These are phyloP conservation scores for Gouania willdenowi DNA, from an alignment of 2,797 vertebrate genomes.

Conservation along the genomic window DNA sequence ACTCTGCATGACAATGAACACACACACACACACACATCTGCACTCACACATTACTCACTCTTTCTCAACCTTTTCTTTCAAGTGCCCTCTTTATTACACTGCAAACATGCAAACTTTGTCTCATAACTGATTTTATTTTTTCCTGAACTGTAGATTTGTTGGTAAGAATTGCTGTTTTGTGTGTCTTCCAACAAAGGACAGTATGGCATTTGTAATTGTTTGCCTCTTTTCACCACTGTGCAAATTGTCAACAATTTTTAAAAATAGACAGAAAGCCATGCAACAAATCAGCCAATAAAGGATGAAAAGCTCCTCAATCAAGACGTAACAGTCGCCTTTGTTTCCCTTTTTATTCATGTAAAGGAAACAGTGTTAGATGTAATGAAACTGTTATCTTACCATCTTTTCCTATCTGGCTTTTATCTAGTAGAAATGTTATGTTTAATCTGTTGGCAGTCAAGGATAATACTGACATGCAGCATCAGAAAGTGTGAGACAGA, in stretches of 20 bases:
- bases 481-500: background rate
- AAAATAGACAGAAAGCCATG: slow-evolving; percentile 11
- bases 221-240: slow-evolving; percentile 30
- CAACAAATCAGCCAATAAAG: slow-evolving; percentile 21
- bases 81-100: slow-evolving; percentile 24
- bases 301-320: slow-evolving; percentile 25
- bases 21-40: slow-evolving; percentile 12
- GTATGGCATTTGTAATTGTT: slow-evolving; percentile 41
- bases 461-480: too few relatives aligned
- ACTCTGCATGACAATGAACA: slow-evolving; percentile 18
- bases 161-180: slow-evolving; percentile 6
- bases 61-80: background rate
- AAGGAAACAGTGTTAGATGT: slow-evolving; percentile 39
- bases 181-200: slow-evolving; percentile 2
- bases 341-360: slow-evolving; percentile 22
- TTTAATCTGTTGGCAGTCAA: slow-evolving; percentile 21
- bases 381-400: slow-evolving; percentile 53
- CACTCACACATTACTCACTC: background rate
- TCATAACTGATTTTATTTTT: slow-evolving; percentile 15
- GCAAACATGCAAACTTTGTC: slow-evolving; percentile 29
- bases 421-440: slow-evolving; percentile 49
- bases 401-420: slow-evolving; percentile 36
- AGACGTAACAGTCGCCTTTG: slow-evolving; percentile 8
- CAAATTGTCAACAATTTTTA: slow-evolving; percentile 41
- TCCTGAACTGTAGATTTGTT: background rate